Base-by-base conservation (phyloP, 2,888 invertebrate genomes). In the Lasioglossum villosulum region DNA sequence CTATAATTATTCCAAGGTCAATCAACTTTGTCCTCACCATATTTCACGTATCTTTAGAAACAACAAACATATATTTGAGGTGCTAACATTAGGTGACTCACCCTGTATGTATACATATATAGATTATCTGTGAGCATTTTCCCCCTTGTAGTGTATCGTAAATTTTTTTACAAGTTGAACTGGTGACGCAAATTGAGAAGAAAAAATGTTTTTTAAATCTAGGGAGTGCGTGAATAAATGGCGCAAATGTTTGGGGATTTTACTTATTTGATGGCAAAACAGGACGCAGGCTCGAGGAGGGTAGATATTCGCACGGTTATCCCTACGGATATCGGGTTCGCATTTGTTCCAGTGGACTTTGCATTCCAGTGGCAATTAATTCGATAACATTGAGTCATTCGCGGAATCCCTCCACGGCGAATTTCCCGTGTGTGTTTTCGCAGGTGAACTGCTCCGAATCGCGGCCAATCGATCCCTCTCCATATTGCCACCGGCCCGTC, bases 281-380 rank as follows among this genome's bases (percentile, higher is more conserved):
- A 27, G 27, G 14, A 4, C 27, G 16, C n/a, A 27, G 1, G 5
- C n/a, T 59, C 59, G 59, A 59, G 27, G 27, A 59, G 27, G 52
- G 8, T 52, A 52, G 52, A 52, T 23, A 52, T 23, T 8, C 27
- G 59, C 59, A 27, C 12, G 27, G 59, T 27, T 27, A 16, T 59
- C 14, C 27, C 14, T 27, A 27, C 14, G 59, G 27, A 78, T 86
- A 84, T 84, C 81, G 70, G 34, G 34, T 77, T 76, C 76, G 63
- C 75, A 81, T 81, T 83, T 79, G 79, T 86, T 86, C 34, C 73
- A 59, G 16, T 66, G 68, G 48, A 81, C 78, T 78, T 83, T 71
- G 73, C 81, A 80, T 87, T 86, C 78, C 83, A 80, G 37, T 79
- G 73, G 78, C 86, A 86, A 86, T 86, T 86, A 87, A 87, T 87